A percentile compares a stretch with the other conserved stretches of the same genome.
Evolutionary conservation across 2,888 invertebrate genomes (phyloP).

Genomic region (Diogma glabrata): DNA sequence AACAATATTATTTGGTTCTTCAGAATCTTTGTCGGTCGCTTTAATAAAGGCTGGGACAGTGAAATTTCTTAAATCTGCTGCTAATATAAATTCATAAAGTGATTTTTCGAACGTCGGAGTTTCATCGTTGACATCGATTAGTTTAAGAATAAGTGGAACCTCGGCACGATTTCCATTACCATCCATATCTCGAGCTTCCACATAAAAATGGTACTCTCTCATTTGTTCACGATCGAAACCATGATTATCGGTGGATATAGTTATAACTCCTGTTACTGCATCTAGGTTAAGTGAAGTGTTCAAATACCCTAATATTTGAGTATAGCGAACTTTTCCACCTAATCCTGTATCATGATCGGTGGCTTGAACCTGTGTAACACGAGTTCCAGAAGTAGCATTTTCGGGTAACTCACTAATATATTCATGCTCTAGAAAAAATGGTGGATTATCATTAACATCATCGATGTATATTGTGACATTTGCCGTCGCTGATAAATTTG

Average conservation of each 20-base stretch:
- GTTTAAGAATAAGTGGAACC: slow-evolving; percentile 57
- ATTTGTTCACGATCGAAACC: slow-evolving; percentile 74
- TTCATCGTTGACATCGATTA: slow-evolving; percentile 77
- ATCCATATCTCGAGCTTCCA: slow-evolving; percentile 81
- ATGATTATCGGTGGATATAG: slow-evolving; percentile 61
- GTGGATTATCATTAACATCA: slow-evolving; percentile 82
- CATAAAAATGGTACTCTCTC: slow-evolving; percentile 63
- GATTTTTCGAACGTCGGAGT: slow-evolving; percentile 70
- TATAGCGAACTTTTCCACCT: slow-evolving; percentile 68
- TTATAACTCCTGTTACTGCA: slow-evolving; percentile 65
- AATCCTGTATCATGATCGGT: slow-evolving; percentile 68
- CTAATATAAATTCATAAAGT: slow-evolving; percentile 69
- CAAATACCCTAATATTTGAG: slow-evolving; percentile 61
- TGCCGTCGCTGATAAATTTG: slow-evolving; percentile 60
- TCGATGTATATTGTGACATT: slow-evolving; percentile 69
- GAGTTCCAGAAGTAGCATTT: slow-evolving; percentile 62
- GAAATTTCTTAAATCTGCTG: slow-evolving; percentile 60
- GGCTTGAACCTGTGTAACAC: slow-evolving; percentile 64
- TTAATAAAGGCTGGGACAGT: slow-evolving; percentile 67
- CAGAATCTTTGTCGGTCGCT: slow-evolving; percentile 74
- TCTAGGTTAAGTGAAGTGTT: slow-evolving; percentile 71
- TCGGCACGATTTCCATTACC: slow-evolving; percentile 66
- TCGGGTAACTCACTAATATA: slow-evolving; percentile 72
- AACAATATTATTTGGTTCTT: slow-evolving; percentile 73
- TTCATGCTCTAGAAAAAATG: slow-evolving; percentile 57